Conservation (phyloP, 1,140 invertebrate species). For the Drosophila rhopaloa region DNA sequence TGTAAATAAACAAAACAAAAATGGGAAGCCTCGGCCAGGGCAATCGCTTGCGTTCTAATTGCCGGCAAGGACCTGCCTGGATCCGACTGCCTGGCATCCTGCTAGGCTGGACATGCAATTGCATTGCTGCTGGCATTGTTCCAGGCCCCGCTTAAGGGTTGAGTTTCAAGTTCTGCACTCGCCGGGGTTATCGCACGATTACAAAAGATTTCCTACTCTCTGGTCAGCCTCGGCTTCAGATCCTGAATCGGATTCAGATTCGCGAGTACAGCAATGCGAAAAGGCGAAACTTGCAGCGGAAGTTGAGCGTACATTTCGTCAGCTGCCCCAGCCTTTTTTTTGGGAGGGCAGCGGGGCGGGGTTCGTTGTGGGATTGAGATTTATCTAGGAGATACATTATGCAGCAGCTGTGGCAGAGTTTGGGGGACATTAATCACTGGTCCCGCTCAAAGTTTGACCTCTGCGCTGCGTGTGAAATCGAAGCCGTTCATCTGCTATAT, state of each 20-base stretch:
- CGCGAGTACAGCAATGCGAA: conserved; percentile 33
- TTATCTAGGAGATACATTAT: conserved; percentile 75
- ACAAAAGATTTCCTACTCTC: conserved; percentile 75
- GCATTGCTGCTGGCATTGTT: conserved; percentile 70
- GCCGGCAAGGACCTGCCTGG: conserved; percentile 75
- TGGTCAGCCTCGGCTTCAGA: conserved; percentile 53
- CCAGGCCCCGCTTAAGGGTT: conserved; percentile 63
- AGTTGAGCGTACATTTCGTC: conserved; percentile 50
- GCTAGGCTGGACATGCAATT: conserved; percentile 80
- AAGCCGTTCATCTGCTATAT: conserved; percentile 70
- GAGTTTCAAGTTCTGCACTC: conserved; percentile 74
- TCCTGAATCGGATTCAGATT: conserved; percentile 10
- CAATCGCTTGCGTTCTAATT: conserved; percentile 63
- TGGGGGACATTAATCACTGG: conserved; percentile 51
- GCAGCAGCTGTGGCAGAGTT: conserved; percentile 38
- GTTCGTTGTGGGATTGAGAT: conserved; percentile 34
- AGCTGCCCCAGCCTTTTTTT: conserved; percentile 30
- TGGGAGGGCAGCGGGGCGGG: background rate
- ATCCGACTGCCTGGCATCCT: conserved; percentile 63
- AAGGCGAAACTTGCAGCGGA: conserved; percentile 69
- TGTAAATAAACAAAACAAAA: conserved; percentile 56
- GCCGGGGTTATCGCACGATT: conserved; percentile 77
- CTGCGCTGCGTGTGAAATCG: conserved; percentile 45
- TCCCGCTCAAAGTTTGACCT: conserved; percentile 17
- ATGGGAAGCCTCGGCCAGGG: conserved; percentile 21